Evolutionary conservation across 2,113 vertebrate genomes (phyloP).

Genomic region (Butorides virescens): DNA sequence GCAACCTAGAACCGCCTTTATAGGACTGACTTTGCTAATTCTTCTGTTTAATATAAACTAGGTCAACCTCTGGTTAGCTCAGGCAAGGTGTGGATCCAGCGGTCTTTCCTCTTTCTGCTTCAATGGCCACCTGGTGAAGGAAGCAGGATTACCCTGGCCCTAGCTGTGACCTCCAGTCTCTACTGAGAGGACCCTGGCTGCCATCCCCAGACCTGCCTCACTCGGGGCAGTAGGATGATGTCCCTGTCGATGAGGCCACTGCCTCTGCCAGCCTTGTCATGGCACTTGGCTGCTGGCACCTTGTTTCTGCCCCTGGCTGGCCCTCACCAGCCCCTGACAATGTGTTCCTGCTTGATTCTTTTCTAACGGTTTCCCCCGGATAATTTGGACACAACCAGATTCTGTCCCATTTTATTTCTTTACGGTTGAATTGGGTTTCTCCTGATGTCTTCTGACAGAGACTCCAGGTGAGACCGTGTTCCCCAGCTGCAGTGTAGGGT

Average conservation of each 20-base stretch:
- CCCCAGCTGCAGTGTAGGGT: too few relatives aligned
- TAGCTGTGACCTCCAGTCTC: neutral
- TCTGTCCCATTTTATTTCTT: neutral
- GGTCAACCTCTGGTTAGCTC: neutral
- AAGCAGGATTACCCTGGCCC: neutral
- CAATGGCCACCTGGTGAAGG: neutral
- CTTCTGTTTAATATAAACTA: neutral
- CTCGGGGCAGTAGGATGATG: rapidly evolving
- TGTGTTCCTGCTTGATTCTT: neutral
- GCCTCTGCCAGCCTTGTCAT: neutral
- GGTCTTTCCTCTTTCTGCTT: neutral
- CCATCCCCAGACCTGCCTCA: rapidly evolving
- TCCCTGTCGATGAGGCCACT: neutral
- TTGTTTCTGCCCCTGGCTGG: neutral
- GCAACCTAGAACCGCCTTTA: neutral
- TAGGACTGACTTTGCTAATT: neutral
- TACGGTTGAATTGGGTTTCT: neutral
- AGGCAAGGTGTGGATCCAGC: neutral
- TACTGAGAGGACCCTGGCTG: neutral
- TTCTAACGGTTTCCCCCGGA: neutral
- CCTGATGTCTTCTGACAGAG: too few relatives aligned
- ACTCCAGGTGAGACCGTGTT: too few relatives aligned
- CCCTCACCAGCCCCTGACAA: neutral
- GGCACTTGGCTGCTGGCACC: rapidly evolving
- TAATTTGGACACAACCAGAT: neutral